phyloP scores from a whole-genome alignment of 2,113 vertebrate species.

The Carollia perspicillata region DNA sequence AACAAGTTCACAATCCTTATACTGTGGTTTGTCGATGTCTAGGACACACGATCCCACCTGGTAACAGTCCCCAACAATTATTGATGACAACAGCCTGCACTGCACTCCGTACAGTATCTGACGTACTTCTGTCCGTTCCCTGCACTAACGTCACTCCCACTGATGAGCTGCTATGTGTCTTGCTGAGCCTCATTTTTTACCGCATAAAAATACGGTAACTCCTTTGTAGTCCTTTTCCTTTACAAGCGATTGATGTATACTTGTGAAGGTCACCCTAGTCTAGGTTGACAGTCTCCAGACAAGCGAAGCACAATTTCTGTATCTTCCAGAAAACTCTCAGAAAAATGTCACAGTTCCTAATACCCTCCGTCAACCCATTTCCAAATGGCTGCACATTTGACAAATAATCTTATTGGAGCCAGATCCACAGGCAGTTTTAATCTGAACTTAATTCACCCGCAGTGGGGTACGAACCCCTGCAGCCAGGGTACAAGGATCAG shows the following conservation, averaged over 20 bases:
- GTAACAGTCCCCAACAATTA: not conserved
- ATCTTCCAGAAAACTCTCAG: not conserved
- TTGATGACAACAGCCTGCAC: not conserved
- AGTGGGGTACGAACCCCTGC: not conserved
- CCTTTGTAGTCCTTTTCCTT: not conserved
- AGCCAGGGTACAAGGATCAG: not conserved
- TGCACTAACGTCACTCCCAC: not conserved
- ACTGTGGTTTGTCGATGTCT: not conserved
- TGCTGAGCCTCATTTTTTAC: not conserved
- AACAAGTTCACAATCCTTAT: not conserved
- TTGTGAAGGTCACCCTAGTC: not conserved
- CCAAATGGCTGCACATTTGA: not conserved
- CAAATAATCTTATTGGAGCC: not conserved
- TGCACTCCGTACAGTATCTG: accelerated
- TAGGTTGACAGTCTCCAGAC: not conserved
- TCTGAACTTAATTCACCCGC: not conserved
- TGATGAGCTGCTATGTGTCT: not conserved
- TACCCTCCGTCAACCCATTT: not conserved
- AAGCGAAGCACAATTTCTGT: not conserved
- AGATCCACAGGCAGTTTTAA: not conserved
- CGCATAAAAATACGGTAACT: not conserved
- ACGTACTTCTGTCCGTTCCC: not conserved
- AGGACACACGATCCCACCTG: not conserved
- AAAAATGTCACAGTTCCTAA: not conserved
- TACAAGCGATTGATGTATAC: not conserved